Base-by-base conservation (phyloP, 1,140 invertebrate species). In the Bombus huntii region DNA sequence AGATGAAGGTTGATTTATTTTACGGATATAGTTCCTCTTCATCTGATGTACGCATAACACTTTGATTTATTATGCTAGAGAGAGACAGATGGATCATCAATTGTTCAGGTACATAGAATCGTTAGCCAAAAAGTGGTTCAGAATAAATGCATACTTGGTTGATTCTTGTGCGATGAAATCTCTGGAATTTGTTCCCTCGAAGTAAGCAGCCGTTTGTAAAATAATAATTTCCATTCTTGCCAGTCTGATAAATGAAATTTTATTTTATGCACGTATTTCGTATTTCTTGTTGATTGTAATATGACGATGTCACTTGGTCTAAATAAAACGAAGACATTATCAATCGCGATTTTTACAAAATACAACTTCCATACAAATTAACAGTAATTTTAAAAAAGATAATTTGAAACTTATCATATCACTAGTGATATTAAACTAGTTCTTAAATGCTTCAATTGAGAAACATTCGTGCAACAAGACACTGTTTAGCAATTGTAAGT, bases 1-100 rank as follows among this genome's bases (percentile, higher is more conserved):
- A 28, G 25, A 42, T 44, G 57, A 39, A 42, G 57, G 8, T 42
- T 77, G 75, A 77, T 77, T 62, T 77, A 62, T 77, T 65, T n/a
- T 8, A 15, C 6, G 57, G 9, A 31, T 34, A 18, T 65, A 77
- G 37, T 77, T 25, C 37, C 25, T 37, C 18, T 77, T 44, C 59
- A 13, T 25, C 2, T 10, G 37, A 34, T 65, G 25, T 12, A 57
- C 28, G 28, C 3, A n/a, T 25, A 28, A 77, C 28, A 2, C 9
- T 28, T 77, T 42, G 75, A 77, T 62, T 62, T 62, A 62, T 62
- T 28, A 77, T 25, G 28, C 1, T n/a, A 6, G 72, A 25, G 13
- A 5, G 31, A 53, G n/a, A 62, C 37, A 42, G 75, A n/a, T 31
- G 15, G 75, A 4, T 42, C 42, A 76, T 62, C 75, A 22, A 65